These are phyloP conservation scores for Otolemur crassicaudatus DNA, from an alignment of 2,797 vertebrate genomes.

Conservation along the genomic window DNA sequence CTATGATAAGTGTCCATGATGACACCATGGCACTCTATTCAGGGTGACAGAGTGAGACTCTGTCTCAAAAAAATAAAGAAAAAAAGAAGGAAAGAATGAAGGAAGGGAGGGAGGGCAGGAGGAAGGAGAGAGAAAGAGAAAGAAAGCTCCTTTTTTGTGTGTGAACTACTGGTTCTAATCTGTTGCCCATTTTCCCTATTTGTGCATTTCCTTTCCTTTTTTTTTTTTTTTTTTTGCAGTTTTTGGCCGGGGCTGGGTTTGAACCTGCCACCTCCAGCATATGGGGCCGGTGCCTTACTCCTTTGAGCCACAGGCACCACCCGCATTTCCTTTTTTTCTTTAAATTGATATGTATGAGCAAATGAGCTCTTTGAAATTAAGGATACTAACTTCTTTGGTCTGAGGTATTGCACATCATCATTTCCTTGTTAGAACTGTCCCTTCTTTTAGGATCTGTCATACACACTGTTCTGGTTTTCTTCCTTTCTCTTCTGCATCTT, in stretches of 20 bases:
- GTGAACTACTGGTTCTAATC: background rate
- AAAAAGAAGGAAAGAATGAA: no score
- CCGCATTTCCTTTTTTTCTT: background rate
- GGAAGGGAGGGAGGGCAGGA: no score
- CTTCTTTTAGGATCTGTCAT: background rate
- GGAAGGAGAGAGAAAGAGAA: no score
- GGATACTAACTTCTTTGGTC: background rate
- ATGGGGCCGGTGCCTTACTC: no score
- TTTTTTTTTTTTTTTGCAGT: no score
- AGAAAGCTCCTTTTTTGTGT: background rate
- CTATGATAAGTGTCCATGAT: no score
- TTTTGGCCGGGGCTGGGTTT: no score
- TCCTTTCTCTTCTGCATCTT: background rate
- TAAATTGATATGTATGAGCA: background rate
- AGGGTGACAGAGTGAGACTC: no score
- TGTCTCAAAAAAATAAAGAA: no score
- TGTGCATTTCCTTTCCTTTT: background rate
- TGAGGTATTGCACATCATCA: background rate
- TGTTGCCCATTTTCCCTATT: background rate
- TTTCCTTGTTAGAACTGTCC: background rate
- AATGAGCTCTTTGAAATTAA: background rate
- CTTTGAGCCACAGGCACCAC: no score
- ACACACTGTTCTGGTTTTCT: background rate
- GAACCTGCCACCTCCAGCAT: no score
- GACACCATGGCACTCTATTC: no score